Conservation (phyloP, 2,113 vertebrate species). For the Forbesichthys agassizii region DNA sequence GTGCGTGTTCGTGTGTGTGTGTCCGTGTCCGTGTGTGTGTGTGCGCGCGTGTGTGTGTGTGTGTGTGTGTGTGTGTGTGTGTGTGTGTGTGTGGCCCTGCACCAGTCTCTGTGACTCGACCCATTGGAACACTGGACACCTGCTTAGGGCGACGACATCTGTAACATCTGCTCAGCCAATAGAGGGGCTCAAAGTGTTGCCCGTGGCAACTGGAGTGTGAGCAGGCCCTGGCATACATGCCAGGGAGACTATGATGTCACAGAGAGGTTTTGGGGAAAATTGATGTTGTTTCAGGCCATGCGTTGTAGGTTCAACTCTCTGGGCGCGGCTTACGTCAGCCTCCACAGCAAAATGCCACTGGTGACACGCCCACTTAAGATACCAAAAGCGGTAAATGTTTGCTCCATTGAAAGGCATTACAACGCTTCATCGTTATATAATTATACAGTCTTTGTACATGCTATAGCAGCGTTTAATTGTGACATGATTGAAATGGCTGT, state of each 20-base stretch:
- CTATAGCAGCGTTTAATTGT: no score
- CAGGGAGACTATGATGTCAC: not conserved
- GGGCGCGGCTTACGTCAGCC: no score
- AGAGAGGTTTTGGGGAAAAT: no score
- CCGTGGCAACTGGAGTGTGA: slow-evolving; percentile 55
- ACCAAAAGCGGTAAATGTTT: no score
- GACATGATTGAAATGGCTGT: slow-evolving; percentile 9
- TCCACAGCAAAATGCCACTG: no score
- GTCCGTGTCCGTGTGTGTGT: not conserved
- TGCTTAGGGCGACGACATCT: slow-evolving; percentile 75
- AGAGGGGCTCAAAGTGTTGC: slow-evolving; percentile 68
- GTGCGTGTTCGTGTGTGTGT: no score
- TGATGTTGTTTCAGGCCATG: no score
- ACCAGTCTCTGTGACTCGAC: slow-evolving; percentile 10
- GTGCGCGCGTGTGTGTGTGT: not conserved
- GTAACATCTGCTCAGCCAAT: slow-evolving; percentile 83
- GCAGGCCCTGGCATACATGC: slow-evolving; percentile 35
- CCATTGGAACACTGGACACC: slow-evolving; percentile 44
- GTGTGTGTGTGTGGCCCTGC: slow-evolving; percentile 6
- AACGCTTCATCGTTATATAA: no score
- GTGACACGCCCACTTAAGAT: no score
- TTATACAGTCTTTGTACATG: no score
- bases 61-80: slow-evolving; percentile 31
- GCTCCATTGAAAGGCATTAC: no score
- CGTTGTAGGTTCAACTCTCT: no score